These are phyloP conservation scores for Nyctibius bracteatus DNA, from an alignment of 2,113 vertebrate species.

Conservation along the genomic window DNA sequence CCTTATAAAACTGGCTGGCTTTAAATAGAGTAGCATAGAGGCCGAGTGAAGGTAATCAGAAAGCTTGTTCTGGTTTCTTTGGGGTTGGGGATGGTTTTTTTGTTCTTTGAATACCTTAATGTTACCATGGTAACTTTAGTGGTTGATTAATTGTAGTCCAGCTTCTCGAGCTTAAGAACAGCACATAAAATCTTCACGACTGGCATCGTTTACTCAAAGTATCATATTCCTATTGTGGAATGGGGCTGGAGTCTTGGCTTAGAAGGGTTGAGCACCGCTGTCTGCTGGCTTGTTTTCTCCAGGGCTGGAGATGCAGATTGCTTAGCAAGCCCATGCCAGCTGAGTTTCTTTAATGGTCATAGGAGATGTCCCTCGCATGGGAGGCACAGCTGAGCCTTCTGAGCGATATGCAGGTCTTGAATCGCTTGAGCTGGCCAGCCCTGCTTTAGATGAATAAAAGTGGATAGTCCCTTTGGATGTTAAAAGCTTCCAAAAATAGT, in stretches of 20 bases:
- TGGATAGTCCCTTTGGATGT: slow-evolving; percentile 23
- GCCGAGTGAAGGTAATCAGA: slow-evolving; percentile 9
- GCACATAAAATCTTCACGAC: not conserved
- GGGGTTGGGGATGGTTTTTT: not conserved
- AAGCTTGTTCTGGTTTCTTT: slow-evolving; percentile 1
- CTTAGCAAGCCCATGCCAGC: fast-evolving
- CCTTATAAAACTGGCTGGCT: not conserved
- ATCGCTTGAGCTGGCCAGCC: not conserved
- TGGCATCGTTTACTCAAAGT: not conserved
- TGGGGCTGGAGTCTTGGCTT: not conserved
- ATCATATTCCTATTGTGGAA: not conserved
- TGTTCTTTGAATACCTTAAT: not conserved
- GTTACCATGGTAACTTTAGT: not conserved
- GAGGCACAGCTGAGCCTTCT: not conserved
- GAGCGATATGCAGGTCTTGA: not conserved
- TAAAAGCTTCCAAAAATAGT: slow-evolving; percentile 62
- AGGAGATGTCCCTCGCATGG: not conserved
- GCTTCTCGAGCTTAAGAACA: not conserved
- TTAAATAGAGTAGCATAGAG: not conserved
- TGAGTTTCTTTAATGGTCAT: not conserved
- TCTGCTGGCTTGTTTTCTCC: not conserved
- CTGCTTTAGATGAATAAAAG: not conserved
- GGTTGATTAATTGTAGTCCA: not conserved
- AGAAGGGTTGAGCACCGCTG: not conserved
- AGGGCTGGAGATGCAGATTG: not conserved